These are phyloP conservation scores for Pipistrellus pipistrellus DNA, from an alignment of 2,797 vertebrate genomes.

Conservation along the genomic window DNA sequence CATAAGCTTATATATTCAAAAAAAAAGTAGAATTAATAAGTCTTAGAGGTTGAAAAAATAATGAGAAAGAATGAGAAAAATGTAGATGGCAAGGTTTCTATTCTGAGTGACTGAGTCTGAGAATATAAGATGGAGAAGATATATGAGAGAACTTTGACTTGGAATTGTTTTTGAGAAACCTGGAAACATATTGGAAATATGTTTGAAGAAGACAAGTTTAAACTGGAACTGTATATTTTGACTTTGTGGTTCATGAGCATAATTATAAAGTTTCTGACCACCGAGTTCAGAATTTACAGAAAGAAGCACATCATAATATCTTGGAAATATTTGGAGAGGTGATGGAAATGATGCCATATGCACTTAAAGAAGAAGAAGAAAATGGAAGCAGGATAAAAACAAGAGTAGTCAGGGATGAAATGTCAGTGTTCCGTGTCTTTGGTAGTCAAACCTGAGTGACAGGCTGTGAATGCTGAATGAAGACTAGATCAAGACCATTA, in stretches of 20 bases:
- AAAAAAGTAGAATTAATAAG: background rate
- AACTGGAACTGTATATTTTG: background rate
- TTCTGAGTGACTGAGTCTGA: background rate
- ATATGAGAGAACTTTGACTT: background rate
- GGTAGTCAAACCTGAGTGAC: background rate
- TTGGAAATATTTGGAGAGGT: background rate
- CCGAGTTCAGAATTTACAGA: background rate
- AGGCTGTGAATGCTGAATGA: background rate
- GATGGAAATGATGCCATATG: background rate
- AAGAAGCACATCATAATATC: background rate
- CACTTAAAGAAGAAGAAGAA: background rate
- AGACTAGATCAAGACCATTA: background rate
- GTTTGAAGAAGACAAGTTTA: background rate
- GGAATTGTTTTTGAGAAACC: slow-evolving; percentile 8
- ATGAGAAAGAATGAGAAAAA: background rate
- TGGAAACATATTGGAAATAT: background rate
- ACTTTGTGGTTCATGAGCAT: background rate
- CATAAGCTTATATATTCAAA: background rate
- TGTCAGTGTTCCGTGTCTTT: background rate
- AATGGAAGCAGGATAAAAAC: background rate
- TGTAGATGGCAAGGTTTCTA: background rate
- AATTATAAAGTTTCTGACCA: background rate
- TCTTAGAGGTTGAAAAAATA: background rate
- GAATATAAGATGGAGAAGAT: background rate
- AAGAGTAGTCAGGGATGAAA: background rate